A percentile compares a stretch with the other conserved stretches of the same genome.
Conservation (phyloP, 1,140 invertebrate genomes). For the Diachasma alloeum region DNA sequence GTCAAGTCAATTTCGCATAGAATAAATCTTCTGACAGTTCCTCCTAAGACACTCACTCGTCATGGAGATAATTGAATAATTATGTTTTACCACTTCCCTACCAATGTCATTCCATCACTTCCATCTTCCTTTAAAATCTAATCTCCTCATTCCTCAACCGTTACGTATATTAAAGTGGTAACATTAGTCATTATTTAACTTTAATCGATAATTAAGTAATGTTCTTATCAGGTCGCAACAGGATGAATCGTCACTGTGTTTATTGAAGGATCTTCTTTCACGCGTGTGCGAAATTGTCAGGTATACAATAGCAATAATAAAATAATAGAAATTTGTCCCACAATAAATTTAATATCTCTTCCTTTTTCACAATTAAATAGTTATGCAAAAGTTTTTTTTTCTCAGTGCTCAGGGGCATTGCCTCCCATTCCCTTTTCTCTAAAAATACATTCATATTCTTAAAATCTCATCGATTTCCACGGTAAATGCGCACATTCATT, state of each 20-base stretch:
- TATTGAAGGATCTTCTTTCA: not conserved
- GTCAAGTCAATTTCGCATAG: no score
- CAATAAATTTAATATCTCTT: not conserved
- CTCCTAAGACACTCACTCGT: not conserved
- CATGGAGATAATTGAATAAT: not conserved
- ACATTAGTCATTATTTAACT: not conserved
- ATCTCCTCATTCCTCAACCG: not conserved
- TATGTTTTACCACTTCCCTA: not conserved
- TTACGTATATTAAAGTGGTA: conserved; percentile 2
- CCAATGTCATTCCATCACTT: not conserved
- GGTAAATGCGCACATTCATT: conserved; percentile 20
- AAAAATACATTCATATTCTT: conserved; percentile 14
- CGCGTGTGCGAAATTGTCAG: not conserved
- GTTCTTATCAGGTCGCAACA: not conserved
- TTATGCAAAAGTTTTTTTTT: not conserved
- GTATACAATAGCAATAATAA: not conserved
- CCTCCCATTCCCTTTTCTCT: conserved; percentile 5
- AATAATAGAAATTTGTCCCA: not conserved
- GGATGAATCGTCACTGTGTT: not conserved
- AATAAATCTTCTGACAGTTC: not conserved
- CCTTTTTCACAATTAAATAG: not conserved
- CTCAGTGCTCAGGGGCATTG: not conserved
- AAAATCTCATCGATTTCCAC: not conserved
- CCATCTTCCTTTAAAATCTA: not conserved
- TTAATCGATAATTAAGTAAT: not conserved